Evolutionary conservation across 2,797 vertebrate genomes (phyloP), one percentile per base, ranked within the genome.

Genomic region (Apodemus agrarius): DNA sequence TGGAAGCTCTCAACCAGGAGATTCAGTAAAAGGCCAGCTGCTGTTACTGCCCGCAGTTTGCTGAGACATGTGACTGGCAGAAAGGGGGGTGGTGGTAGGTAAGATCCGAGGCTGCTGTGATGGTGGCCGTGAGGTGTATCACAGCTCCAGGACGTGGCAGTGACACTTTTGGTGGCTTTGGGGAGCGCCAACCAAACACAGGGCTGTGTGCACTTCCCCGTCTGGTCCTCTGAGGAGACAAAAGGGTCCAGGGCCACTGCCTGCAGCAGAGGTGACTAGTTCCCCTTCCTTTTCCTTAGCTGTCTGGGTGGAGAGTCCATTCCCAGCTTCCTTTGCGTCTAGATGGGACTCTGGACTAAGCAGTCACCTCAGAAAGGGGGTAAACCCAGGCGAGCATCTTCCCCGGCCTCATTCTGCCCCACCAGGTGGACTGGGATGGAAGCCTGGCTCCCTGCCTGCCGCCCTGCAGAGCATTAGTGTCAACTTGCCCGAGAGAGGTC

Each of bases 401-500:
- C 3, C 4, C 22, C 6, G 34, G 24, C 10, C 3, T 17, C 3
- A 1, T 46, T 31, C 6, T 4, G 16, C 31, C 19, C 14, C n/a
- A 0, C 21, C 3, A 8, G 26, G 69, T 26, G 69, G 29, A 6
- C 2, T 0, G 1, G 0, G 26, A 11, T 8, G 12, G 3, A 13
- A 2, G 0, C 1, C 37, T 10, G 16, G 11, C 3, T 10, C 0
- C 17, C 54, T 12, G 0, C 34, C 63, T 91, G 49, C 49, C 14
- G 0, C 40, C 11, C 0, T 0, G 1, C 22, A 54, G 59, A 24
- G 24, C 2, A 3, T 5, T 17, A 11, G 0, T 10, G 43, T 26
- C 40, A 75, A 24, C 4, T 1, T 9, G 9, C 10, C 22, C 3
- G 5, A 9, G 0, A 3, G 24, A 40, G 16, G 6, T 65, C 26